These are phyloP conservation scores for Hormaphis cornu DNA, from an alignment of 1,140 invertebrate species.

Conservation along the genomic window DNA sequence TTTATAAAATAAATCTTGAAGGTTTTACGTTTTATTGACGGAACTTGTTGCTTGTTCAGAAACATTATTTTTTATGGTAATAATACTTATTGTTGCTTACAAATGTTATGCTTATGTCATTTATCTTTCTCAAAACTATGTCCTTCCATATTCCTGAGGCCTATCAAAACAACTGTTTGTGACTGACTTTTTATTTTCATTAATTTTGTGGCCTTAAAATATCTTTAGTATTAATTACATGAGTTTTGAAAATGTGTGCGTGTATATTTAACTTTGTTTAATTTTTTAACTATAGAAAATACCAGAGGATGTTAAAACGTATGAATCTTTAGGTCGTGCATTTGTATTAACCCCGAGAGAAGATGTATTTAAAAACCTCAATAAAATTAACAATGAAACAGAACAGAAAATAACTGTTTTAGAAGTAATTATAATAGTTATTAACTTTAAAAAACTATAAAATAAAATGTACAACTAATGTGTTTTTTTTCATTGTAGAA, in stretches of 20 bases:
- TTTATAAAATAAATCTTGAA: too few relatives aligned
- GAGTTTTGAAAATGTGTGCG: background rate
- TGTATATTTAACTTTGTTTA: background rate
- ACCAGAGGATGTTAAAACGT: conserved; percentile 55
- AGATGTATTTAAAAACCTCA: conserved; percentile 55
- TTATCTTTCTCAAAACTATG: too few relatives aligned
- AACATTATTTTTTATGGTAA: too few relatives aligned
- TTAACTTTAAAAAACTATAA: background rate
- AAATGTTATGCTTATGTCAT: too few relatives aligned
- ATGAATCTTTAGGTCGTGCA: conserved; percentile 74
- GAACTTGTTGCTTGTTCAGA: too few relatives aligned
- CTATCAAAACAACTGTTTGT: too few relatives aligned
- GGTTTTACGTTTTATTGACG: too few relatives aligned
- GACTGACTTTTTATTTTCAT: too few relatives aligned
- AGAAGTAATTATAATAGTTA: conserved; percentile 46
- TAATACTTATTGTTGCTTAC: too few relatives aligned
- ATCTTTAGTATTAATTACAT: too few relatives aligned
- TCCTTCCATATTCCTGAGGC: too few relatives aligned
- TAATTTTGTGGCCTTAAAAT: too few relatives aligned
- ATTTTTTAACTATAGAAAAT: conserved; percentile 43
- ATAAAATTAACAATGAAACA: conserved; percentile 50
- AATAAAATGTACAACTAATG: background rate
- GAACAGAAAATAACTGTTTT: conserved; percentile 63
- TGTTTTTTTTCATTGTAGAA: conserved; percentile 44
- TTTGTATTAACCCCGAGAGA: conserved; percentile 62